A percentile compares a stretch with the other conserved stretches of the same genome.
These are phyloP conservation scores for Aspidoscelis tigris DNA, from an alignment of 2,113 vertebrate genomes.

Conservation along the genomic window DNA sequence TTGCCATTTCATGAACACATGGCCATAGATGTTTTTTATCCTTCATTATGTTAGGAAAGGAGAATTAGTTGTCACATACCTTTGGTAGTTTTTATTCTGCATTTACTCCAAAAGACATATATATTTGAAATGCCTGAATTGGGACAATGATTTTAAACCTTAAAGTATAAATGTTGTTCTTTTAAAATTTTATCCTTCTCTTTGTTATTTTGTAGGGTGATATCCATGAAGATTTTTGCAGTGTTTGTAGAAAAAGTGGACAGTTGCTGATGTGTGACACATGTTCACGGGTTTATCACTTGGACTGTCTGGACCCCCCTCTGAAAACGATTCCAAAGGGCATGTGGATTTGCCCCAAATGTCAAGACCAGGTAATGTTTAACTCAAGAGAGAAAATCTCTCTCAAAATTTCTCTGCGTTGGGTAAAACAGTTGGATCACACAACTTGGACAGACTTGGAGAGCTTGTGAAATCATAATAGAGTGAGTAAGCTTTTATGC, in stretches of 20 bases:
- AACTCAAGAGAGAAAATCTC: neutral
- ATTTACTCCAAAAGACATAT: slow-evolving; percentile 2
- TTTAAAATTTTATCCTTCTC: slow-evolving; percentile 48
- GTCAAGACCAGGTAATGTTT: slow-evolving; percentile 96
- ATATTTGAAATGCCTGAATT: slow-evolving; percentile 21
- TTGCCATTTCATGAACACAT: slow-evolving; percentile 29
- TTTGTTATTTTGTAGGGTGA: slow-evolving; percentile 88
- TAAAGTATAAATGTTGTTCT: slow-evolving; percentile 48
- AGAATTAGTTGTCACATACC: neutral
- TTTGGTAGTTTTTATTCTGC: slow-evolving; percentile 10
- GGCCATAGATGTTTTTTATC: slow-evolving; percentile 22
- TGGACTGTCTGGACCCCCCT: slow-evolving; percentile 98
- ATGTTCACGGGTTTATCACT: slow-evolving; percentile 98
- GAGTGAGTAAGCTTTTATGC: slow-evolving; percentile 11
- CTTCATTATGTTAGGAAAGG: slow-evolving; percentile 15
- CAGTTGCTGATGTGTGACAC: slow-evolving; percentile 99
- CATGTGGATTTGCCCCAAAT: slow-evolving; percentile 99
- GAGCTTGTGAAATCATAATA: neutral
- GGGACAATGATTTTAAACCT: slow-evolving; percentile 39
- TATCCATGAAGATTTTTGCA: slow-evolving; percentile 99
- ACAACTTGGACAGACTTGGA: slow-evolving; percentile 21
- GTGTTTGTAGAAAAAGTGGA: slow-evolving; percentile 98
- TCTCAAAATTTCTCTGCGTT: neutral
- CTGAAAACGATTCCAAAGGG: slow-evolving; percentile 99
- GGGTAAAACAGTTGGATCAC: slow-evolving; percentile 36